phyloP scores from a whole-genome alignment of 1,140 invertebrate species.

The Cydia pomonella region DNA sequence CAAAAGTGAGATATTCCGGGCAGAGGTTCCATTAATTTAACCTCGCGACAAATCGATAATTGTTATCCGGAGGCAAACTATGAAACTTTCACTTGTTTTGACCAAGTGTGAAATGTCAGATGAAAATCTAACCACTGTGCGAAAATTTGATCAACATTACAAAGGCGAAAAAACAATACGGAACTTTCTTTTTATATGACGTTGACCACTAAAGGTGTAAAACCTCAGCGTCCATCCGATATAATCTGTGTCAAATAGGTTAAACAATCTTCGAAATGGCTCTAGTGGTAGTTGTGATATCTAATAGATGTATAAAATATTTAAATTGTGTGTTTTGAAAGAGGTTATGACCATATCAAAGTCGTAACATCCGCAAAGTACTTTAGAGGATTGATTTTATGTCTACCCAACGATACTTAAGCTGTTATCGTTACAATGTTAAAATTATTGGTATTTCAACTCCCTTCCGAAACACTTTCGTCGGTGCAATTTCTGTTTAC shows the following conservation, averaged over 20 bases:
- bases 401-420: not conserved
- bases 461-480: slow-evolving; percentile 46
- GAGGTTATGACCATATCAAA: not conserved
- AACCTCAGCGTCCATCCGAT: not conserved
- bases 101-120: slow-evolving; percentile 3
- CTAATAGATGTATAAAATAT: too few species aligned
- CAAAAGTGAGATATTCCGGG: not conserved
- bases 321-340: not conserved
- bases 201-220: not conserved
- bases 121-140: slow-evolving; percentile 17
- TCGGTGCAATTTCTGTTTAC: slow-evolving; percentile 56
- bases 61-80: slow-evolving; percentile 19
- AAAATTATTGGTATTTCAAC: slow-evolving; percentile 27
- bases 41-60: slow-evolving; percentile 27
- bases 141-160: slow-evolving; percentile 6
- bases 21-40: slow-evolving; percentile 1
- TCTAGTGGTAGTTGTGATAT: too few species aligned
- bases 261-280: too few species aligned
- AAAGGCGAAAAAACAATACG: slow-evolving; percentile 40
- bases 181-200: slow-evolving; percentile 5
- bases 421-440: slow-evolving; percentile 13
- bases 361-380: not conserved
- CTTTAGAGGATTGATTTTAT: not conserved
- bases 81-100: slow-evolving; percentile 29
- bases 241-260: too few species aligned